Percentiles rank a stretch among this genome's conserved stretches.
Conservation (phyloP, 1,140 invertebrate genomes). For the Caenorhabditis latens region DNA sequence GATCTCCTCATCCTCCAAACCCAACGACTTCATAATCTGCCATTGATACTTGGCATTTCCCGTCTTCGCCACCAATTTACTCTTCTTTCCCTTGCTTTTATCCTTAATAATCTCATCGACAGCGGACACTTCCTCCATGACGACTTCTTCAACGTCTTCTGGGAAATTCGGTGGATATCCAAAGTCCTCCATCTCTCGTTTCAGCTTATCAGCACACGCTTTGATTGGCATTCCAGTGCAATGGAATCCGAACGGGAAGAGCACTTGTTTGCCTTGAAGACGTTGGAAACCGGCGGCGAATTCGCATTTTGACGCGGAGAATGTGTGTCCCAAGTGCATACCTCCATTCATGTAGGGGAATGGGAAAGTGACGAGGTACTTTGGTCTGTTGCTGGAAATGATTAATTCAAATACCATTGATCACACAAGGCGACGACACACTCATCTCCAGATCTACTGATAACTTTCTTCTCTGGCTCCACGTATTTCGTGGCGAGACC, state of each 20-base stretch:
- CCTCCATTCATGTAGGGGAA: constrained; percentile 99
- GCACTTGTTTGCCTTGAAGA: constrained; percentile 88
- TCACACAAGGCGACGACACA: constrained; percentile 98
- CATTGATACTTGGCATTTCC: constrained; percentile 93
- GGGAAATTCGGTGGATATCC: constrained; percentile 94
- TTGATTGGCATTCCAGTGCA: constrained; percentile 88
- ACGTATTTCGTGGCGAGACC: constrained; percentile 90
- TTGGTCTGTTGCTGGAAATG: constrained; percentile 78
- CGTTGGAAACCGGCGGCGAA: constrained; percentile 92
- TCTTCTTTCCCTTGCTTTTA: constrained; percentile 98
- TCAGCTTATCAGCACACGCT: constrained; percentile 97
- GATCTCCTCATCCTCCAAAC: constrained; percentile 91
- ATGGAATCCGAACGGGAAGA: constrained; percentile 99
- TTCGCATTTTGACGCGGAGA: constrained; percentile 97
- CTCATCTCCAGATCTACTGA: constrained; percentile 96
- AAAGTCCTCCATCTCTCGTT: constrained; percentile 90
- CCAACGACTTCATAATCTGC: constrained; percentile 97
- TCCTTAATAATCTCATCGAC: constrained; percentile 85
- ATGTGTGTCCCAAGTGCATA: constrained; percentile 96
- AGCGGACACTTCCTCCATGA: constrained; percentile 78
- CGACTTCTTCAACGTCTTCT: constrained; percentile 79
- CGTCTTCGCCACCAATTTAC: constrained; percentile 94
- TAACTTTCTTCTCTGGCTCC: constrained; percentile 96
- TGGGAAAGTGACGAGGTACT: constrained; percentile 94
- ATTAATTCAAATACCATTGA: constrained; percentile 86